These are phyloP conservation scores for Pica pica DNA, from an alignment of 2,113 vertebrate species.

Conservation along the genomic window DNA sequence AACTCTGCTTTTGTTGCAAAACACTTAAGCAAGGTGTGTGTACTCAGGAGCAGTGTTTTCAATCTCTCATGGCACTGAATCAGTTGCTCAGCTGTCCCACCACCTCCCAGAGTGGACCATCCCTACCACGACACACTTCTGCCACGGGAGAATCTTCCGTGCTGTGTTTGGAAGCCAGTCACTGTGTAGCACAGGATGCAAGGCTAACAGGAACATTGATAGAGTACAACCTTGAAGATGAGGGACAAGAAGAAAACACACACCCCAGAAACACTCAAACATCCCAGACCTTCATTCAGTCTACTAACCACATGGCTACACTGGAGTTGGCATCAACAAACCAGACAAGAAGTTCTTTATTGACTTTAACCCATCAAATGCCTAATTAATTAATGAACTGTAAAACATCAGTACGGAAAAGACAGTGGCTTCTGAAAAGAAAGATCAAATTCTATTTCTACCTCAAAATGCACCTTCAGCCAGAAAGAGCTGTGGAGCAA, in stretches of 20 bases:
- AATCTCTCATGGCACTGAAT: background rate
- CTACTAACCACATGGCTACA: background rate
- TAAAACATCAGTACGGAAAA: background rate
- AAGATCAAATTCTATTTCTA: background rate
- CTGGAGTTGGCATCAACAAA: background rate
- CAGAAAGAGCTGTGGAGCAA: background rate
- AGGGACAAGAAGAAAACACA: background rate
- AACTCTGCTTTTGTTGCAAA: background rate
- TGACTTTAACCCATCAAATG: background rate
- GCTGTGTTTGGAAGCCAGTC: background rate
- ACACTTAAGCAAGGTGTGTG: background rate
- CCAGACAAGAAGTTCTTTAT: background rate
- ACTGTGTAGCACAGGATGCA: background rate
- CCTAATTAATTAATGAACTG: background rate
- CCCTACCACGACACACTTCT: background rate
- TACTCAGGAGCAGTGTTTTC: background rate
- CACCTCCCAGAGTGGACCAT: too few species aligned
- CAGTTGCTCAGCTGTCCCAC: background rate
- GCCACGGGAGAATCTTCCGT: background rate
- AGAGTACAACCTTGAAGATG: background rate
- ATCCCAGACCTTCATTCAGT: background rate
- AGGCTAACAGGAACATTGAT: background rate
- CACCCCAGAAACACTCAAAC: background rate
- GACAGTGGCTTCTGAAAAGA: background rate
- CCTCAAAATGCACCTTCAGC: background rate